Base-by-base conservation (phyloP, 2,113 vertebrate genomes). In the Trichechus manatus region DNA sequence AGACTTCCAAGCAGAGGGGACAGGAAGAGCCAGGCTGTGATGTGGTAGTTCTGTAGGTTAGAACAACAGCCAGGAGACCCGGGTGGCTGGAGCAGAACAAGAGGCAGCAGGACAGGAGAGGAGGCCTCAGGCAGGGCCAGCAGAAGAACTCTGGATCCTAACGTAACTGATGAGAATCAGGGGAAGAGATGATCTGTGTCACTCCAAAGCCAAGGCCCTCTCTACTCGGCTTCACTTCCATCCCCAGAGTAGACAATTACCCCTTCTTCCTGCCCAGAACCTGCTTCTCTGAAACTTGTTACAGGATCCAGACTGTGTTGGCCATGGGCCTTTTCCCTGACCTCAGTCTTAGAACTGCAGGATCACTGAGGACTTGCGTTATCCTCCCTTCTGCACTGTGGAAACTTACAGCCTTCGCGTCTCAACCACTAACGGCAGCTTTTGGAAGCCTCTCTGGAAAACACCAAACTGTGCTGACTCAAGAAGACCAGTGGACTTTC, bases 51-150 rank as follows among this genome's bases (percentile, higher is more conserved):
- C 25, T 6, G 33, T 1, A 0, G 59, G 6, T 59, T 66, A 19
- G 13, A 33, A 20, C 44, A 53, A 9, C 70, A 33, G 25, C 14
- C 56, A 13, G n/a, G 9, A 79, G 36, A 15, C 8, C 53, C 22
- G 4, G 1, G 13, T 44, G 20, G 44, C 15, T 87, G 15, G 59
- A 27, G n/a, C 23, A 23, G 4, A 68, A 33, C 22, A 36, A 36
- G 36, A 44, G 39, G 15, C 36, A 83, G 44, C 36, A 53, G 27
- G 29, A 63, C 5, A 5, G 50, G 42, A 31, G 19, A 6, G 2
- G 23, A 66, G 22, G 64, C 66, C 25, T 15, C 36, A 72, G 53
- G 8, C 0, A 0, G 4, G 44, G 6, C 15, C 42, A 10, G 1
- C 9, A 1, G 4, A 42, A 75, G 13, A 44, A 42, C 29, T 47